phyloP scores from a whole-genome alignment of 2,888 invertebrate species.

The Marasmarcha lunaedactyla region DNA sequence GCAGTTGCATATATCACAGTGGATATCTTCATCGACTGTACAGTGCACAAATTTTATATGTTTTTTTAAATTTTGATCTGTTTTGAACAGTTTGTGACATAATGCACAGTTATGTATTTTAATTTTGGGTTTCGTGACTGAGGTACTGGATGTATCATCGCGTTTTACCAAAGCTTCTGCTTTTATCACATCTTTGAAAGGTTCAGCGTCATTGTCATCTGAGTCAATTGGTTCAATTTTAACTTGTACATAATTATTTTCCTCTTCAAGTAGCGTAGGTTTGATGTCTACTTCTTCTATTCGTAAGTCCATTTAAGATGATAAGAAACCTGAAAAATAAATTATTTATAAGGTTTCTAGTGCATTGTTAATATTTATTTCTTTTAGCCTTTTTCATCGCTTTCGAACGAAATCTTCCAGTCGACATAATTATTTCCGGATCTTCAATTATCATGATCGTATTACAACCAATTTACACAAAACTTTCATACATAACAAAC shows the following conservation, averaged over 20 bases:
- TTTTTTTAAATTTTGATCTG: conserved; percentile 20
- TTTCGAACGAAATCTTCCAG: too few species aligned
- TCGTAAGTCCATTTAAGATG: neutral
- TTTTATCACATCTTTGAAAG: neutral
- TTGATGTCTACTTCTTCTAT: neutral
- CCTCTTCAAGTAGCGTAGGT: neutral
- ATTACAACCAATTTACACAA: too few species aligned
- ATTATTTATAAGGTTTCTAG: too few species aligned
- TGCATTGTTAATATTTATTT: too few species aligned
- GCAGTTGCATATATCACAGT: conserved; percentile 23
- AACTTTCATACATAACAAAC: too few species aligned
- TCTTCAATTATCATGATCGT: too few species aligned
- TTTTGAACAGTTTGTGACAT: conserved; percentile 23
- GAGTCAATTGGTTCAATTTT: neutral
- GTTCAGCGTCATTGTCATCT: neutral
- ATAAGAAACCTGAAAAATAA: too few species aligned
- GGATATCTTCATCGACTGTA: conserved; percentile 18
- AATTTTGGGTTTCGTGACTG: too few species aligned
- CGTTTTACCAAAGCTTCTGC: neutral
- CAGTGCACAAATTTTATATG: conserved; percentile 24
- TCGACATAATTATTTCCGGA: too few species aligned
- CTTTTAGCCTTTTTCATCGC: too few species aligned
- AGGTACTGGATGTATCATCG: too few species aligned
- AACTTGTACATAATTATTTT: neutral
- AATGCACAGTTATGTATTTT: conserved; percentile 12